Conservation (phyloP, 2,888 invertebrate species). For the Arctia plantaginis region DNA sequence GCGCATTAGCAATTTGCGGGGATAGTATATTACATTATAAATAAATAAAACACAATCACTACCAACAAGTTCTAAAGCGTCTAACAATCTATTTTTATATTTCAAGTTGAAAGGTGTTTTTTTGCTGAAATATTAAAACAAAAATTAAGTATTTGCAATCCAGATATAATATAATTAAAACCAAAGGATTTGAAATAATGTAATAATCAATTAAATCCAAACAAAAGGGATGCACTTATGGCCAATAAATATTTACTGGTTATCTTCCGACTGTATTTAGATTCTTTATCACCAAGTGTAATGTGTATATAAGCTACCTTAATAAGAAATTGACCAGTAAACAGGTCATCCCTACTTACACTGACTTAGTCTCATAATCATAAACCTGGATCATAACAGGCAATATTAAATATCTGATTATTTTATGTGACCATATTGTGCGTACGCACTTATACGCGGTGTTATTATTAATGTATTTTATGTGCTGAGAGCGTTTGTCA, state of each 20-base stretch:
- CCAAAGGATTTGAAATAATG: no score
- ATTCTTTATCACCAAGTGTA: background rate
- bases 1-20: no score
- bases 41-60: background rate
- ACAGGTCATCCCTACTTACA: background rate
- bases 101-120: no score
- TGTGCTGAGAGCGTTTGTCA: background rate
- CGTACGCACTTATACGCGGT: constrained; percentile 26
- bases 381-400: background rate
- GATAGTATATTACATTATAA: no score
- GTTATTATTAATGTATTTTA: constrained; percentile 37
- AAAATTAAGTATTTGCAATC: no score
- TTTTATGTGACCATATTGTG: constrained; percentile 7
- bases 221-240: background rate
- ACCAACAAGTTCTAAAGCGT: background rate
- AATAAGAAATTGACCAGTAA: background rate
- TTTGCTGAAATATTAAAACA: no score
- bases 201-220: background rate
- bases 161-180: no score
- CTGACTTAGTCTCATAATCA: background rate
- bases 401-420: constrained; percentile 13
- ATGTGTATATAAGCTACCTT: background rate
- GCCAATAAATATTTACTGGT: background rate
- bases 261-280: background rate
- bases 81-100: no score